Percentiles rank a stretch among this genome's conserved stretches.
phyloP scores from a whole-genome alignment of 2,888 invertebrate species.

The Platycheirus albimanus region DNA sequence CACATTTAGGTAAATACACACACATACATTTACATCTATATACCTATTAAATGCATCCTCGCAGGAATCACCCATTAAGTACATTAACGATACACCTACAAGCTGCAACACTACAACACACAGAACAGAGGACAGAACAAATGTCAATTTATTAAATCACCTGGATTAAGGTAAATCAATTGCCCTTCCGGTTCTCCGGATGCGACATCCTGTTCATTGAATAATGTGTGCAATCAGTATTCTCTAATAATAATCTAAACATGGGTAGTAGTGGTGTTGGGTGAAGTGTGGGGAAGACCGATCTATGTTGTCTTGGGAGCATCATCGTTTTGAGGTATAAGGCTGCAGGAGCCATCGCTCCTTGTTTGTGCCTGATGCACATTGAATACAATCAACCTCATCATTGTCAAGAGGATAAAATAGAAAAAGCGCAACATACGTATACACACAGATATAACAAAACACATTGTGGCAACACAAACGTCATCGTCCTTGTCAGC shows the following conservation, averaged over 20 bases:
- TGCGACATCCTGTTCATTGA: conserved; percentile 73
- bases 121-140: conserved; percentile 52
- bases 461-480: conserved; percentile 64
- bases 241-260: conserved; percentile 63
- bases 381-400: conserved; percentile 34
- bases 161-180: conserved; percentile 74
- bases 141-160: conserved; percentile 76
- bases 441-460: not conserved
- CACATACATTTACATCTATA: not conserved
- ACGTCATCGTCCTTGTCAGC: conserved; percentile 58
- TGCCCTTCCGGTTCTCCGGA: conserved; percentile 70
- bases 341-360: not conserved
- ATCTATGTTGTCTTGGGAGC: not conserved
- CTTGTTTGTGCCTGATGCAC: conserved; percentile 1
- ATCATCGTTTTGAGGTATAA: conserved; percentile 20
- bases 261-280: not conserved
- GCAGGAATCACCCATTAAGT: conserved; percentile 32
- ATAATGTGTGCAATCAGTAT: conserved; percentile 73
- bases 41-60: conserved; percentile 50
- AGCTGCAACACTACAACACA: conserved; percentile 12
- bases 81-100: conserved; percentile 39
- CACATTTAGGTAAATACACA: conserved; percentile 9
- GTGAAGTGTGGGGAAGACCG: no score
- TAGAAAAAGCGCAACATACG: conserved; percentile 50
- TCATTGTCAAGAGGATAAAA: conserved; percentile 23